Base-by-base conservation (phyloP, 2,113 vertebrate species). In the Nesoenas mayeri region DNA sequence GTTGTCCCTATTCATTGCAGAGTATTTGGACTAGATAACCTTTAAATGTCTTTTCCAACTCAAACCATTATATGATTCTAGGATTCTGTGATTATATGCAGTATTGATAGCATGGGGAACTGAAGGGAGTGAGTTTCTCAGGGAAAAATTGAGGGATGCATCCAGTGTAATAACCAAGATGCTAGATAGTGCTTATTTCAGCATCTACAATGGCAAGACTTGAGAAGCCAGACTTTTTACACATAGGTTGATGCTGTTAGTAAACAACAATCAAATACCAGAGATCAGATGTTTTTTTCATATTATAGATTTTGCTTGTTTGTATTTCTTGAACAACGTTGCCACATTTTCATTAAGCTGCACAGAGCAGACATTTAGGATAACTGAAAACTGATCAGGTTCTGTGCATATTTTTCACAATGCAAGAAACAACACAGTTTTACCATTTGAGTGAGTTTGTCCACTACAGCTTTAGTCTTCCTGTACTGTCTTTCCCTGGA, bases 311-410 rank as follows among this genome's bases (percentile, higher is more conserved):
- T 81, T 60, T 65, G 2, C 21, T 53, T 42, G 1, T 53, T 79
- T 66, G 9, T 42, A 8, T 85, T 91, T 79, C 38, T 71, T 75
- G 40, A 66, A 31, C n/a, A 60, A 32, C 28, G 2, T 56, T 50
- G 16, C 10, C 6, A 32, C 3, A 51, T 73, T 88, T 85, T 72
- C 50, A 73, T 15, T 56, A 56, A n/a, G 7, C 18, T 78, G 2
- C 5, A 34, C 7, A 47, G 10, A 69, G 10, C 2, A 73, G 12
- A 4, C 15, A 38, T 80, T 80, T 78, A 44, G 4, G 28, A 26
- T 64, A 13, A 54, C 4, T 1, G 20, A 2, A 9, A 88, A 53
- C n/a, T 22, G 0, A 66, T 36, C 20, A 29, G 5, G 5, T 57
- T 79, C 26, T 71, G 40, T 5, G 2, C 13, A 15, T 54, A 12